Percentiles rank a stretch among this genome's conserved stretches.
phyloP scores from a whole-genome alignment of 2,113 vertebrate species.

The Petrocephalus microphthalmus region DNA sequence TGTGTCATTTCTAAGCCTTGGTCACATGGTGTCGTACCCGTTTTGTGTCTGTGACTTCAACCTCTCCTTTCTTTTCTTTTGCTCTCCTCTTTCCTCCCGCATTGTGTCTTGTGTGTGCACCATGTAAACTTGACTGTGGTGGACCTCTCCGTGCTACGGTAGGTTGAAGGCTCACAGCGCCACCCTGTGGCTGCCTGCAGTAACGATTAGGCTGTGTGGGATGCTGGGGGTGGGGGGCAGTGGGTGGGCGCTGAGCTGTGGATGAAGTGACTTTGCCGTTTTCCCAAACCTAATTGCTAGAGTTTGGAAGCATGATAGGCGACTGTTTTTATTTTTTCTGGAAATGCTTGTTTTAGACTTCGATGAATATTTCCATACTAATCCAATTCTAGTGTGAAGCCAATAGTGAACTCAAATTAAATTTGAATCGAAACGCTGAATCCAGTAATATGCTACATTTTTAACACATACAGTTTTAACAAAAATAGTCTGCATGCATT shows the following conservation, averaged over 20 bases:
- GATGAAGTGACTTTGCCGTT: neutral
- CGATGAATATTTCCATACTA: neutral
- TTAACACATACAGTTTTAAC: conserved; percentile 37
- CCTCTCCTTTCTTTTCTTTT: conserved; percentile 58
- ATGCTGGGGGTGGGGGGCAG: conserved; percentile 17
- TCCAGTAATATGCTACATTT: neutral
- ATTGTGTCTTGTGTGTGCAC: conserved; percentile 62
- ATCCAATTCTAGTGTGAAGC: neutral
- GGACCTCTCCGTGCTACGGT: conserved; percentile 62
- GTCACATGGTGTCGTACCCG: conserved; percentile 46
- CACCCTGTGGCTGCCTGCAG: conserved; percentile 46
- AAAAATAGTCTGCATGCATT: conserved; percentile 60
- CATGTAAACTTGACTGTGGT: conserved; percentile 63
- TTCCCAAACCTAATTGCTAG: neutral
- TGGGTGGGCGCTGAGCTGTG: neutral
- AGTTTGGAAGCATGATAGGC: neutral
- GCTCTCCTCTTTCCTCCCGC: conserved; percentile 57
- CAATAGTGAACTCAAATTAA: neutral
- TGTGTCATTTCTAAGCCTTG: conserved; percentile 57
- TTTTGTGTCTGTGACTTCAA: conserved; percentile 64
- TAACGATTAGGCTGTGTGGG: conserved; percentile 27
- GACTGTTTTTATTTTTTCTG: neutral
- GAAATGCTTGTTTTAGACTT: neutral
- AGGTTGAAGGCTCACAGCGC: conserved; percentile 60
- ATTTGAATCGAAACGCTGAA: neutral